Evolutionary conservation across 2,888 invertebrate genomes (phyloP), one percentile per base, ranked within the genome.

Genomic region (Erebia palarica): DNA sequence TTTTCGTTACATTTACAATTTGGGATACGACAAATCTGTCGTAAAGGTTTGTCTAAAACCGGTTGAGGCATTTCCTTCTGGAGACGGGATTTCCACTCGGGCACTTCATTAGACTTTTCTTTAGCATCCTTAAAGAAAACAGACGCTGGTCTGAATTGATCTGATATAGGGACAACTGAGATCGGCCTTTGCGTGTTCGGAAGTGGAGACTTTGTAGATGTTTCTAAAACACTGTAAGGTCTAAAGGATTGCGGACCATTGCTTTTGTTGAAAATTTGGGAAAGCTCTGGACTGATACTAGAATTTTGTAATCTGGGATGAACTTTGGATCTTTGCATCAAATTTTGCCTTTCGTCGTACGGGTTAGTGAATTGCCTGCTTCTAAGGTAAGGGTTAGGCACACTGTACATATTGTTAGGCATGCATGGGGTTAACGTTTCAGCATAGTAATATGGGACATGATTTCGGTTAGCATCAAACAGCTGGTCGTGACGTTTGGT

Each of bases 381-480:
- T 79, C 87, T 87, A 72, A 74, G 69, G 70, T 79, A 80, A 42
- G 80, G 76, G 70, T 84, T 84, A 75, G 90, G 86, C 73, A 85
- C 81, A 75, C 84, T 87, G 74, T 86, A 91, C 61, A 86, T 80
- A 66, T 92, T 92, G 74, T 91, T 91, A 79, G 91, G 87, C 91
- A 89, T 87, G 92, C 92, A 86, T 68, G 86, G 86, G 36, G 87
- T 86, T 79, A 91, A 73, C 55, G 92, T 93, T 85, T 93, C 93
- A 0, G 92, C 89, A 74, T 93, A 93, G 77, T 93, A 93, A 75
- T 93, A 93, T 64, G 93, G 93, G 59, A 93, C 90, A 77, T 92
- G 91, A 79, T 93, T 93, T 81, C 92, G 92, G 92, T 94, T 94
- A 94, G 94, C 94, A 83, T 94, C 94, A 87, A 89, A 92, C 81